Base-by-base conservation (phyloP, 2,888 invertebrate genomes). In the Drosophila nr. fundita region DNA sequence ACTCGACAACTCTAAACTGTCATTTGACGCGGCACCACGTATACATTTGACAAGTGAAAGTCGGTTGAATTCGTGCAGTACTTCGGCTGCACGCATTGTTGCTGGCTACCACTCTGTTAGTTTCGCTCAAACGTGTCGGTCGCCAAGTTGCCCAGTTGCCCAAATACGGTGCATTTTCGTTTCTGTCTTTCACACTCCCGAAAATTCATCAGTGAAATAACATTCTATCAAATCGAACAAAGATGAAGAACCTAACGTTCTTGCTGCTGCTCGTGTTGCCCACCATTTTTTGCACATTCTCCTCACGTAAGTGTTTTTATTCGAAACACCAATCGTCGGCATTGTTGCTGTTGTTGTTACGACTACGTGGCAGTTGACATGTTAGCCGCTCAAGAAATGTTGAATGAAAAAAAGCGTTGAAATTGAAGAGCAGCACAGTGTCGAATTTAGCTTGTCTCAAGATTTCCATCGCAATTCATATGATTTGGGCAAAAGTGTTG, bases 231-330 rank as follows among this genome's bases (percentile, higher is more conserved):
- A 66, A 75, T 64, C 55, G 50, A 67, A 52, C 21, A 83, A 78
- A 78, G 52, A 97, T 97, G 97, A 96, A 95, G 93, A 94, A 95
- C 89, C 94, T 96, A 88, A 94, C 95, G 92, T 93, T 97, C 87
- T 92, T 96, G 57, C 91, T 94, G 75, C 91, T 97, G 65, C 90
- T 97, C 89, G 95, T 96, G 83, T 93, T 97, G 77, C 96, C 97
- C 83, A 95, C 96, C 38, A 94, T 96, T 53, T 94, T 97, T 80
- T 94, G 96, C 82, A 95, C 95, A 81, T 94, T 96, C 78, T 95
- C 95, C 92, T 94, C 94, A 93, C 96, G 97, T 97, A 94, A 96
- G 96, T 94, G 68, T 49, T 34, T 10, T 32, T 29, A 29, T 40
- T 30, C 45, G 40, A 40, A 57, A 57, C 30, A 5, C 13, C 38